Conservation (phyloP, 1,140 invertebrate genomes). For the Drosophila paulistorum region DNA sequence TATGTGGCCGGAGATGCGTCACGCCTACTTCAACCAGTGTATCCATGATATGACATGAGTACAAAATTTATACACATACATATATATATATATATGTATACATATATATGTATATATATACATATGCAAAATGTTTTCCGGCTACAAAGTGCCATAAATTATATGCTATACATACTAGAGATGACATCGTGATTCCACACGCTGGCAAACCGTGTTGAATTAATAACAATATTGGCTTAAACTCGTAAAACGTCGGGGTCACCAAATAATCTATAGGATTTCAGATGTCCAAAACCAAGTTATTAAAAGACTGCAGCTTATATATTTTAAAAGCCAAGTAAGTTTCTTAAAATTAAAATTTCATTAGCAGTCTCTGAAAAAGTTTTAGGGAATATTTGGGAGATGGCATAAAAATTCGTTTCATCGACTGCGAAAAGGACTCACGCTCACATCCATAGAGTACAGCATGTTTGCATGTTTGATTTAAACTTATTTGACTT, state of each 20-base stretch:
- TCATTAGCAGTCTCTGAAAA: no score
- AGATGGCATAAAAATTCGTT: no score
- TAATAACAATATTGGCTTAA: neutral
- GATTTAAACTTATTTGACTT: constrained; percentile 63
- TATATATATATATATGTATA: neutral
- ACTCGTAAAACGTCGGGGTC: neutral
- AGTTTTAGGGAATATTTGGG: no score
- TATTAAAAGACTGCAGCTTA: no score
- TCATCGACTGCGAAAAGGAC: no score
- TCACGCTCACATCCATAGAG: neutral
- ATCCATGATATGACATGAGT: constrained; percentile 21
- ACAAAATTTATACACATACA: constrained; percentile 54
- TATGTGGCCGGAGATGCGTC: constrained; percentile 14
- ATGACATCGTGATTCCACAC: constrained; percentile 11
- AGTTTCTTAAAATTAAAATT: no score
- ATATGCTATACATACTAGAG: constrained; percentile 48
- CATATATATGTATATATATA: neutral
- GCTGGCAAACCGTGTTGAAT: constrained; percentile 5
- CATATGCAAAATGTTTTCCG: constrained; percentile 41
- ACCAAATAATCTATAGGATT: no score
- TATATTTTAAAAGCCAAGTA: no score
- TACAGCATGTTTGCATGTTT: constrained; percentile 29
- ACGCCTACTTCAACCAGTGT: constrained; percentile 7
- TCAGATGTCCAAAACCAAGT: no score
- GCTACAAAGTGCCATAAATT: constrained; percentile 67